Evolutionary conservation across 1,140 invertebrate species (phyloP).

Genomic region (Heliconius congener): DNA sequence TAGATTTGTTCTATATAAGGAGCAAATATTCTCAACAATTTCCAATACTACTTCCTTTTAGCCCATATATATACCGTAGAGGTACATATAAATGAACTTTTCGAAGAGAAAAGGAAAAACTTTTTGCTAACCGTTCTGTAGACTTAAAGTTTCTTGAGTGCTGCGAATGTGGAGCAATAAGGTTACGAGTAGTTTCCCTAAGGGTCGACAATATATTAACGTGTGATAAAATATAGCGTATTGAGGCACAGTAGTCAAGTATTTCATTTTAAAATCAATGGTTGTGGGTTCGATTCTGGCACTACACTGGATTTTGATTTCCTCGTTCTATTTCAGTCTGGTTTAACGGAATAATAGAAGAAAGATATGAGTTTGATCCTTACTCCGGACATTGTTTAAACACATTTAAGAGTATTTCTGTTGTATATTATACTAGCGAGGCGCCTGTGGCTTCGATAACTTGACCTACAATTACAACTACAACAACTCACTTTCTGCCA

Average conservation of each 20-base stretch:
- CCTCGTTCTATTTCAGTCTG: no score
- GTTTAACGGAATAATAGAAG: no score
- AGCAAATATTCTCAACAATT: neutral
- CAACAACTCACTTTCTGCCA: no score
- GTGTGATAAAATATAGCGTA: neutral
- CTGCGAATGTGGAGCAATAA: neutral
- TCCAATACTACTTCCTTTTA: neutral
- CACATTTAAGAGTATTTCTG: no score
- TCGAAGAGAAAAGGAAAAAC: neutral
- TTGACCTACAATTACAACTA: no score
- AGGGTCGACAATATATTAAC: neutral
- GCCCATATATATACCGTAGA: neutral
- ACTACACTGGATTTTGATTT: no score
- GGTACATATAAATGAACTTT: slow-evolving; percentile 2
- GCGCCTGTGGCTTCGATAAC: no score
- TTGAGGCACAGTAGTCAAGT: neutral
- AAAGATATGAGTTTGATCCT: no score
- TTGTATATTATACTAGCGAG: no score
- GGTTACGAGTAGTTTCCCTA: neutral
- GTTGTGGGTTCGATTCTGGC: no score
- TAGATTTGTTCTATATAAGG: neutral
- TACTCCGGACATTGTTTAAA: no score
- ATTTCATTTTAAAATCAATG: no score
- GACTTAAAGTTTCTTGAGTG: slow-evolving; percentile 3
- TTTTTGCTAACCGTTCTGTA: slow-evolving; percentile 4